These are phyloP conservation scores for Seriola dumerili DNA, from an alignment of 2,113 vertebrate genomes.

Conservation along the genomic window DNA sequence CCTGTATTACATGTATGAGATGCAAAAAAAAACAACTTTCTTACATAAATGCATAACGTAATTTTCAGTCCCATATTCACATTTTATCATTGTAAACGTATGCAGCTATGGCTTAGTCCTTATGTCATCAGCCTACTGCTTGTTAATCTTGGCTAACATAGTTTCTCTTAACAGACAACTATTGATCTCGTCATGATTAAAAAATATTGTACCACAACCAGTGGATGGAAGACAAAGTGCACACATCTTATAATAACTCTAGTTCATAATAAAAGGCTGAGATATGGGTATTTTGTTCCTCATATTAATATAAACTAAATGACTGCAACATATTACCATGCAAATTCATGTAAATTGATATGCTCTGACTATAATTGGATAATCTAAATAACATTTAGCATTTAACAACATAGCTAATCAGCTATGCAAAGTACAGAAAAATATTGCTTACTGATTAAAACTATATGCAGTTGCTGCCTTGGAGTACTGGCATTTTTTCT, in stretches of 20 bases:
- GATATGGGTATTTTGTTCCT: slow-evolving; percentile 1
- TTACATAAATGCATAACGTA: too few species aligned
- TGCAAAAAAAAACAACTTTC: too few species aligned
- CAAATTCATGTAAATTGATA: not conserved
- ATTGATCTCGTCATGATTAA: not conserved
- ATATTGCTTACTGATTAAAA: not conserved
- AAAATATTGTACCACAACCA: not conserved
- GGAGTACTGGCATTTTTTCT: not conserved
- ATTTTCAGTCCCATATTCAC: too few species aligned
- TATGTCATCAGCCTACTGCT: too few species aligned
- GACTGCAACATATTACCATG: not conserved
- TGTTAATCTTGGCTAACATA: too few species aligned
- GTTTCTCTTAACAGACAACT: too few species aligned
- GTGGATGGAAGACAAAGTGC: too few species aligned
- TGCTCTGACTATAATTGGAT: slow-evolving; percentile 12
- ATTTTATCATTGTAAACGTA: too few species aligned
- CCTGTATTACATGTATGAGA: too few species aligned
- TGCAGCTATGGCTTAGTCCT: too few species aligned
- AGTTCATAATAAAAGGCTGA: not conserved
- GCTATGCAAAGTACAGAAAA: not conserved
- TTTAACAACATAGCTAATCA: slow-evolving; percentile 25
- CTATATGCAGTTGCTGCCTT: not conserved
- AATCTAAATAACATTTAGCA: slow-evolving; percentile 3
- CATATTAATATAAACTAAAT: slow-evolving; percentile 6
- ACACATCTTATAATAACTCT: not conserved